These are phyloP conservation scores for Hylaeus volcanicus DNA, from an alignment of 1,140 invertebrate genomes.

Conservation along the genomic window DNA sequence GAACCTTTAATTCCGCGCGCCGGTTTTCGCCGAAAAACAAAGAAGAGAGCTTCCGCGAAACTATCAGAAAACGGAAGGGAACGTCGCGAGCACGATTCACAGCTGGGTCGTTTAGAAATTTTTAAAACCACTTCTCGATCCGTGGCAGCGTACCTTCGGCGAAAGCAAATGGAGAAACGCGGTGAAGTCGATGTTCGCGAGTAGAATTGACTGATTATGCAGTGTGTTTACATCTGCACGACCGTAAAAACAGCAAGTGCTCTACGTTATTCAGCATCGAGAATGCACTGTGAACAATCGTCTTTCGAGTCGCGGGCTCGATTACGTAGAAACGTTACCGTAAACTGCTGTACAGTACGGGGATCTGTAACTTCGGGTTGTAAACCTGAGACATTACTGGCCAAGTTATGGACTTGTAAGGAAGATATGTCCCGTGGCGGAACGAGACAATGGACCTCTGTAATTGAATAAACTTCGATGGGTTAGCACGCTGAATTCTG, in stretches of 20 bases:
- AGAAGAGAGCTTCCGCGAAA: neutral
- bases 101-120: neutral
- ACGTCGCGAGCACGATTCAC: conserved; percentile 3
- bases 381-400: conserved; percentile 29
- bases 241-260: conserved; percentile 55
- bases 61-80: neutral
- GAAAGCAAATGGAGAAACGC: conserved; percentile 6
- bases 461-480: conserved; percentile 40
- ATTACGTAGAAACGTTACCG: conserved; percentile 61
- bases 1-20: neutral
- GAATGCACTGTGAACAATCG: conserved; percentile 52
- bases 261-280: conserved; percentile 35
- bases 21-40: neutral
- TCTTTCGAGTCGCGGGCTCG: conserved; percentile 38
- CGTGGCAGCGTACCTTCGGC: neutral
- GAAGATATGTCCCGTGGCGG: conserved; percentile 59
- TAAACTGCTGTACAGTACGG: conserved; percentile 22
- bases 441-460: conserved; percentile 45
- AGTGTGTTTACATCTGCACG: conserved; percentile 21
- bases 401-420: conserved; percentile 62
- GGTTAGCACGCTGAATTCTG: conserved; percentile 12
- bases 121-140: neutral
- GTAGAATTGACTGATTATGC: conserved; percentile 39
- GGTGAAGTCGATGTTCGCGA: conserved; percentile 8
- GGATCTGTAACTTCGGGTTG: conserved; percentile 19